A percentile compares a stretch with the other conserved stretches of the same genome.
Conservation (phyloP, 2,113 vertebrate species). For the Monarcha castaneiventris region DNA sequence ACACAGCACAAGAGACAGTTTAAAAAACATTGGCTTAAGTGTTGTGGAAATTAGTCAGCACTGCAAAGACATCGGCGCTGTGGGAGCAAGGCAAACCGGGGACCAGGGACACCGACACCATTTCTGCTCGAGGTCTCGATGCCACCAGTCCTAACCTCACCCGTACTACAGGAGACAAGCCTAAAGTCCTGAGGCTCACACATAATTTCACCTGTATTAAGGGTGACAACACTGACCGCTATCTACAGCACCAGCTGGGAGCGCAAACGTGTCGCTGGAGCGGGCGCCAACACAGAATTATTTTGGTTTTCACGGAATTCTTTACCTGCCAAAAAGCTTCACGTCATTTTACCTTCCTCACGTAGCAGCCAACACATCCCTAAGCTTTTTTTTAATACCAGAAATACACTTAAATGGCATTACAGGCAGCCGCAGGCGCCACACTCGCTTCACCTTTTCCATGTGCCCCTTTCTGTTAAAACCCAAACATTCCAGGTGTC, state of each 20-base stretch:
- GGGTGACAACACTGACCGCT: background rate
- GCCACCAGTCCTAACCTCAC: background rate
- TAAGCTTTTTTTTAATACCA: background rate
- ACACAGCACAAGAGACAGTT: background rate
- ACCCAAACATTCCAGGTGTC: no score
- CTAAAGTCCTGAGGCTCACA: background rate
- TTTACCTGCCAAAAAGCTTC: background rate
- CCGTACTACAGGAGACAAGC: background rate
- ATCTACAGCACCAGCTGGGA: background rate
- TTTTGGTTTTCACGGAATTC: background rate
- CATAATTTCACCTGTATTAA: fast-evolving
- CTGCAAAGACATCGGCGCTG: fast-evolving
- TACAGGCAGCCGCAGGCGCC: no score
- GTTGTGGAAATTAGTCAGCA: background rate
- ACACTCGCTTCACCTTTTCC: background rate
- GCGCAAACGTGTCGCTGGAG: fast-evolving
- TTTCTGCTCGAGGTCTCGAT: background rate
- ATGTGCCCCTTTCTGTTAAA: background rate
- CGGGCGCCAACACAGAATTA: background rate
- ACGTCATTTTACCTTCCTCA: background rate
- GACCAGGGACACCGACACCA: background rate
- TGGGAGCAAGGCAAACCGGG: background rate
- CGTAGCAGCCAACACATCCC: background rate
- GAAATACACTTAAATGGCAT: background rate
- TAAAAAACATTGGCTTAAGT: background rate